Percentiles rank a stretch among this genome's conserved stretches.
These are phyloP conservation scores for Nomada fucata DNA, from an alignment of 2,888 invertebrate species.

Conservation along the genomic window DNA sequence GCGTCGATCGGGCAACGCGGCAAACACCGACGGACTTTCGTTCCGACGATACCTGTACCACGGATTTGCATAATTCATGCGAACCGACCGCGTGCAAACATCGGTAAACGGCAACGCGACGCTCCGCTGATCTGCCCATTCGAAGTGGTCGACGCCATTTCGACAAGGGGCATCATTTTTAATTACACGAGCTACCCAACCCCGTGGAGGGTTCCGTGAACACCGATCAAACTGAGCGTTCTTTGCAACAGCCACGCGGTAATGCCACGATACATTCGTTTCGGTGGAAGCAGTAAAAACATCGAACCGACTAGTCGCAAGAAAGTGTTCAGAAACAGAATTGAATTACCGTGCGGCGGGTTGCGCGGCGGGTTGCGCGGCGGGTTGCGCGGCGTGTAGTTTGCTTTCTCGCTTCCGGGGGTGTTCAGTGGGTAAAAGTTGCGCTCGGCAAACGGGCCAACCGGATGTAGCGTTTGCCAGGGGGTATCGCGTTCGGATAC, in stretches of 20 bases:
- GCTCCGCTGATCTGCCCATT: neutral
- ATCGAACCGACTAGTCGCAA: neutral
- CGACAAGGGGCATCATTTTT: neutral
- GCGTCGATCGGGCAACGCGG: conserved; percentile 7
- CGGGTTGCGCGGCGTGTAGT: neutral
- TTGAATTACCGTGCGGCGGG: conserved; percentile 11
- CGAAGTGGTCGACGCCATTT: neutral
- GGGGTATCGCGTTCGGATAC: conserved; percentile 22
- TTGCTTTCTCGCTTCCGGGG: neutral
- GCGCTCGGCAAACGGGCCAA: neutral
- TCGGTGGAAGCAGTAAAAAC: neutral
- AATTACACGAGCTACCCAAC: neutral
- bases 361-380: neutral
- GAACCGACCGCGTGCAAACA: neutral
- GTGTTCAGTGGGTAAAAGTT: neutral
- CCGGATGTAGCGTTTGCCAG: neutral
- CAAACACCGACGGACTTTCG: conserved; percentile 7
- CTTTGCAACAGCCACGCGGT: too few species aligned
- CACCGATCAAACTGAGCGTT: neutral
- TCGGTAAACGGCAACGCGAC: conserved; percentile 3
- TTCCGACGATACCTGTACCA: neutral
- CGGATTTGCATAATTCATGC: conserved; percentile 38
- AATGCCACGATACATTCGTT: neutral
- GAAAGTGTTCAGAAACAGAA: neutral
- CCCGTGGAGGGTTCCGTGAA: neutral